Evolutionary conservation across 2,888 invertebrate genomes (phyloP).

Genomic region (Eupithecia pulchellata): DNA sequence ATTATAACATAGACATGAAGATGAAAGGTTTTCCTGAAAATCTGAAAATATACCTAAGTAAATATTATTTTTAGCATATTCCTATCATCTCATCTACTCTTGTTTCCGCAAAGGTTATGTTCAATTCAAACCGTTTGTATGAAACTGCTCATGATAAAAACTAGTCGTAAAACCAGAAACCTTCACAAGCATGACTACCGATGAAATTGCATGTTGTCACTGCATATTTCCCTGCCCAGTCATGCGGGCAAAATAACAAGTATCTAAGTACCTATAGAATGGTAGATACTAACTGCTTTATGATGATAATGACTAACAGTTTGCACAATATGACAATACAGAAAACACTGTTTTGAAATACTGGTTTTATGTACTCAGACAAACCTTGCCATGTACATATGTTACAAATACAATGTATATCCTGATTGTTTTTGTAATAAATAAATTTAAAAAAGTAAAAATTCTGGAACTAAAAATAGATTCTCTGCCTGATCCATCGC

Average conservation of each 20-base stretch:
- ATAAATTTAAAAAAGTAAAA: neutral
- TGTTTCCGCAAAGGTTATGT: neutral
- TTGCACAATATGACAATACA: constrained; percentile 22
- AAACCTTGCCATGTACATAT: too few relatives aligned
- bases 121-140: neutral
- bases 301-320: constrained; percentile 4
- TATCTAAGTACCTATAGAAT: constrained; percentile 8
- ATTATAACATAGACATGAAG: neutral
- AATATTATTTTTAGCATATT: neutral
- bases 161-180: constrained; percentile 32
- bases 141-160: neutral
- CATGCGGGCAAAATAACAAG: constrained; percentile 42
- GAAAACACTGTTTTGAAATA: neutral
- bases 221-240: constrained; percentile 45
- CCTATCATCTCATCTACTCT: neutral
- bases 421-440: too few relatives aligned
- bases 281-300: constrained; percentile 8
- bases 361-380: too few relatives aligned
- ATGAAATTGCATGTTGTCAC: constrained; percentile 47
- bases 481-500: neutral
- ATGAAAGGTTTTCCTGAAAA: neutral
- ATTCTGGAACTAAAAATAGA: neutral
- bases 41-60: too few relatives aligned
- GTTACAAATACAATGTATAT: too few relatives aligned
- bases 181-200: constrained; percentile 38